These are phyloP conservation scores for Tetranychus truncatus DNA, from an alignment of 2,888 invertebrate species.

Conservation along the genomic window DNA sequence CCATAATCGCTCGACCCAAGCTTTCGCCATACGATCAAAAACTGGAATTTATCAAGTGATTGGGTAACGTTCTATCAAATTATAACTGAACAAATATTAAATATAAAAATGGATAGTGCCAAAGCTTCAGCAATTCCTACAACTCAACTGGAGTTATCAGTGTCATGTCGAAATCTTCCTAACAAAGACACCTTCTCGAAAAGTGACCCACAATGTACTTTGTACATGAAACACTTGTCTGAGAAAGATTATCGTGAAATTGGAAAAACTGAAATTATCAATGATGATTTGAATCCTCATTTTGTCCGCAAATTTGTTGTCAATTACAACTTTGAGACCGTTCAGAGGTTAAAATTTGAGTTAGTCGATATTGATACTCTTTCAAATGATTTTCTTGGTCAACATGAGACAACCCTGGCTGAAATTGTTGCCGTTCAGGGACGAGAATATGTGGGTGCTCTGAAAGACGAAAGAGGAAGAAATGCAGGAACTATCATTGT, in stretches of 20 bases:
- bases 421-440: constrained; percentile 35
- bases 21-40: too few relatives aligned
- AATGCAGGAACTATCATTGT: constrained; percentile 28
- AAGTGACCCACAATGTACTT: constrained; percentile 41
- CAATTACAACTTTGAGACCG: constrained; percentile 42
- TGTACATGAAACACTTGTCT: constrained; percentile 31
- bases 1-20: too few relatives aligned
- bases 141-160: constrained; percentile 33
- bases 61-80: too few relatives aligned
- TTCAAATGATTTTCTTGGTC: constrained; percentile 38
- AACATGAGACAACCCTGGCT: constrained; percentile 39
- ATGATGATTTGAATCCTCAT: constrained; percentile 37
- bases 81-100: too few relatives aligned
- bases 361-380: constrained; percentile 29
- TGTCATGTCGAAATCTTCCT: constrained; percentile 34
- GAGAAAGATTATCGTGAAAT: constrained; percentile 32
- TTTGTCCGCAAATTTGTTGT: constrained; percentile 40
- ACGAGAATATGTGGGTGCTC: constrained; percentile 24
- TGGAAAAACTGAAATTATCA: constrained; percentile 36
- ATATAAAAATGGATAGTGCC: neutral
- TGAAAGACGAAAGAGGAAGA: constrained; percentile 10
- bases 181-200: constrained; percentile 38
- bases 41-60: too few relatives aligned
- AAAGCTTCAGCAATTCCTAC: constrained; percentile 27
- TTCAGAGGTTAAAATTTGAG: constrained; percentile 40